Evolutionary conservation across 2,888 invertebrate genomes (phyloP), one percentile per base, ranked within the genome.

Genomic region (Plebejus argus): DNA sequence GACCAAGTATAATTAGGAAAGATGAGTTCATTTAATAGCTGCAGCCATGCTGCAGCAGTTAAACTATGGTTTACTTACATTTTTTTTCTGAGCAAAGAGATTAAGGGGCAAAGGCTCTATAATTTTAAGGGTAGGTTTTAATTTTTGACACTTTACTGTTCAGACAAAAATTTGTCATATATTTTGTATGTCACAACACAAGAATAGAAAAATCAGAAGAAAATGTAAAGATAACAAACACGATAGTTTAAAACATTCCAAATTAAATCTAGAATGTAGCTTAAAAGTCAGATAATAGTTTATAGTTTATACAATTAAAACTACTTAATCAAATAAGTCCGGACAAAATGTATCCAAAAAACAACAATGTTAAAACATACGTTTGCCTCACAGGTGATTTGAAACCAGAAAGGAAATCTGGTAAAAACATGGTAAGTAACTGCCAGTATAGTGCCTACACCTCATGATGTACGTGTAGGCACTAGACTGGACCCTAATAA

Each of bases 351-450:
- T 28, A 28, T 28, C 33, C 33, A 18, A 33, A 28, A 28, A 33
- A 6, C 0, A 66, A 33, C 28, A 18, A 28, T 18, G 66, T 33
- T 28, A 33, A 66, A 66, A 28, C 61, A 61, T 66, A 33, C 18
- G 66, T 66, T 15, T 66, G 66, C 15, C 66, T 66, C 66, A 66
- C 66, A 28, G 66, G 66, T 5, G 66, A 66, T 66, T 15, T 66
- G 6, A 33, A 28, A 66, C 66, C 66, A 66, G 15, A 15, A 28
- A 28, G 1, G 0, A 66, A 66, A 18, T 53, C 53, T 53, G 53
- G 53, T 18, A 53, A 53, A 53, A 53, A 53, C 18, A 53, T 53
- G 53, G 53, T 53, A 18, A 18, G 53, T 18, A 53, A 12, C 45
- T 45, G 45, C 10, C 10, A 39, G 10, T 45, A 45, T 12, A 45